Conservation (phyloP, 2,888 invertebrate species). For the Heliconius aoede region DNA sequence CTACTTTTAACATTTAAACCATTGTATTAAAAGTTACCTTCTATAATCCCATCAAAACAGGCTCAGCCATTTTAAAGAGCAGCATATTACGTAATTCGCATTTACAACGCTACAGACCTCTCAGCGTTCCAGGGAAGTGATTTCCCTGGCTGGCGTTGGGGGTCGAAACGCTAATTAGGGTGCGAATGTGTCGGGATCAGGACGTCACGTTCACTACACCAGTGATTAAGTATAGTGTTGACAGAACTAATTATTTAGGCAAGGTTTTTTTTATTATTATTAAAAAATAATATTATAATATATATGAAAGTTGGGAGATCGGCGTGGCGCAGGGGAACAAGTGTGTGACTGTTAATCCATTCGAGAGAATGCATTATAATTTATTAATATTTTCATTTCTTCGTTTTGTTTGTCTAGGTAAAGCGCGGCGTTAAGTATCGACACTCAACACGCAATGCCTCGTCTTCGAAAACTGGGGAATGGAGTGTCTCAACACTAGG, state of each 20-base stretch:
- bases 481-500: too few species aligned
- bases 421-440: too few species aligned
- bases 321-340: too few species aligned
- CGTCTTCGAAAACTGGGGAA: too few species aligned
- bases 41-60: constrained; percentile 6
- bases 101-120: constrained; percentile 16
- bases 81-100: constrained; percentile 3
- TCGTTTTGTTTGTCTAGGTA: too few species aligned
- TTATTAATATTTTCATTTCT: too few species aligned
- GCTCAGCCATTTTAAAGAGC: background rate
- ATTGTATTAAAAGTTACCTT: background rate
- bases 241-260: constrained; percentile 8
- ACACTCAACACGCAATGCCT: too few species aligned
- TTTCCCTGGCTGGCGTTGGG: constrained; percentile 26
- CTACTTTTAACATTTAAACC: background rate
- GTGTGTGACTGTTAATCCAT: too few species aligned
- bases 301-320: background rate
- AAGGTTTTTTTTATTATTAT: background rate
- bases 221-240: constrained; percentile 24
- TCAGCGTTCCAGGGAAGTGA: constrained; percentile 28
- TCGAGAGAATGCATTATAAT: too few species aligned
- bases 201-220: constrained; percentile 28
- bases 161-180: constrained; percentile 34
- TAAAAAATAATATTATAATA: background rate
- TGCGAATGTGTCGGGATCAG: constrained; percentile 35